Evolutionary conservation across 2,888 invertebrate genomes (phyloP).

Genomic region (Eristalis tenax): DNA sequence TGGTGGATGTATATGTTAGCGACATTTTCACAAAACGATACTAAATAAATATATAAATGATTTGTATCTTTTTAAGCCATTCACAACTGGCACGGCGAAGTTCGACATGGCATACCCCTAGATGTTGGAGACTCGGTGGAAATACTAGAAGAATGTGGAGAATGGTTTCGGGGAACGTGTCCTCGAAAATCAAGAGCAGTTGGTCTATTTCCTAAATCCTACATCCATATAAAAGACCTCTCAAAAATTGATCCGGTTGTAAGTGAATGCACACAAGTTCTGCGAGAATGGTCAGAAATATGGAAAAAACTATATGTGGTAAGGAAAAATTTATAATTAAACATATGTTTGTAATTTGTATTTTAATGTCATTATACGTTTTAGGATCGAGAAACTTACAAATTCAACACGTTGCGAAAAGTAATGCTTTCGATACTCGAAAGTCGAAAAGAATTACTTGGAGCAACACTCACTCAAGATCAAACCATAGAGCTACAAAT

Average conservation of each 20-base stretch:
- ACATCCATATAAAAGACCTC: slow-evolving; percentile 92
- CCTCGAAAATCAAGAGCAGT: slow-evolving; percentile 86
- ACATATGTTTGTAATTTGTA: not conserved
- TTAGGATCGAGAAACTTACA: slow-evolving; percentile 91
- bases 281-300: slow-evolving; percentile 95
- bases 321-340: slow-evolving; percentile 77
- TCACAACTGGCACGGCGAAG: slow-evolving; percentile 93
- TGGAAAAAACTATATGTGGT: slow-evolving; percentile 97
- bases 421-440: slow-evolving; percentile 95
- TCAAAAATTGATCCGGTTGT: slow-evolving; percentile 94
- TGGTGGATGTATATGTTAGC: too few relatives aligned
- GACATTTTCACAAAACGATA: too few relatives aligned
- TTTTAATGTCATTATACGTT: not conserved
- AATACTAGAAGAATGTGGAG: slow-evolving; percentile 92
- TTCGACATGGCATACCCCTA: slow-evolving; percentile 89
- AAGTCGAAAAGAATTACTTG: slow-evolving; percentile 91
- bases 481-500: slow-evolving; percentile 93
- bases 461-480: slow-evolving; percentile 94
- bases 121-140: slow-evolving; percentile 97
- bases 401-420: slow-evolving; percentile 91
- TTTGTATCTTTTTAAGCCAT: slow-evolving; percentile 86
- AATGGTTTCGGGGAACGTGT: slow-evolving; percentile 93
- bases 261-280: slow-evolving; percentile 93
- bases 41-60: too few relatives aligned
- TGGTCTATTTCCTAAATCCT: slow-evolving; percentile 90